Percentiles rank a stretch among this genome's conserved stretches.
Evolutionary conservation across 2,113 vertebrate species (phyloP).

Genomic region (Sapajus apella): DNA sequence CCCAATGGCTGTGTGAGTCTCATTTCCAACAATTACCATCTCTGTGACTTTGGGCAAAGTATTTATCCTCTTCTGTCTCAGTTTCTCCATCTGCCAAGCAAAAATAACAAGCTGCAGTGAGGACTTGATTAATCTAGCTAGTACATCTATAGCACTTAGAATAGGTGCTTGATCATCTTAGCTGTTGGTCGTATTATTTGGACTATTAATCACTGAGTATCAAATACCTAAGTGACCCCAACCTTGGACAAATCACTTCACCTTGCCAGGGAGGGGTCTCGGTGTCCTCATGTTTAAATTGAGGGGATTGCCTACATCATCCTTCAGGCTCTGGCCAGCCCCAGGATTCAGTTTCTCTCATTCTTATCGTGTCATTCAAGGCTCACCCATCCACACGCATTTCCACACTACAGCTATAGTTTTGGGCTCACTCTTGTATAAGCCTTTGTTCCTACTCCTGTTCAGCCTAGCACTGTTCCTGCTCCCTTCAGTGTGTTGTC

Average conservation of each 20-base stretch:
- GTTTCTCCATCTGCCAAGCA: background rate
- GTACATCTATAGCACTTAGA: background rate
- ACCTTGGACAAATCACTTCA: conserved; percentile 1
- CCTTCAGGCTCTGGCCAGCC: too few species aligned
- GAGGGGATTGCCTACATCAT: background rate
- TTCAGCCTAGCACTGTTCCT: background rate
- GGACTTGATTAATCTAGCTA: background rate
- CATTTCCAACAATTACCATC: background rate
- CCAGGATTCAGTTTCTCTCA: background rate
- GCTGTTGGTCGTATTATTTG: background rate
- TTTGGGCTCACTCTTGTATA: background rate
- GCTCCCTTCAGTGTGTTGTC: background rate
- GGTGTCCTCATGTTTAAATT: background rate
- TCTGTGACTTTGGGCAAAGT: background rate
- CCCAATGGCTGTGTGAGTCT: background rate
- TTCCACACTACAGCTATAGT: background rate
- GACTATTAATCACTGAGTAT: background rate
- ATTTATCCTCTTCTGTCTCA: background rate
- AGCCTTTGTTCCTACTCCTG: background rate
- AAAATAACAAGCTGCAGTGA: background rate
- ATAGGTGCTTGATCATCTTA: background rate
- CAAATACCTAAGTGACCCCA: background rate
- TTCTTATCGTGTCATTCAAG: background rate
- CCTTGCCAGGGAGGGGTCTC: background rate
- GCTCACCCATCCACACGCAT: background rate